phyloP scores from a whole-genome alignment of 2,888 invertebrate genomes.

The Apamea epomidion region DNA sequence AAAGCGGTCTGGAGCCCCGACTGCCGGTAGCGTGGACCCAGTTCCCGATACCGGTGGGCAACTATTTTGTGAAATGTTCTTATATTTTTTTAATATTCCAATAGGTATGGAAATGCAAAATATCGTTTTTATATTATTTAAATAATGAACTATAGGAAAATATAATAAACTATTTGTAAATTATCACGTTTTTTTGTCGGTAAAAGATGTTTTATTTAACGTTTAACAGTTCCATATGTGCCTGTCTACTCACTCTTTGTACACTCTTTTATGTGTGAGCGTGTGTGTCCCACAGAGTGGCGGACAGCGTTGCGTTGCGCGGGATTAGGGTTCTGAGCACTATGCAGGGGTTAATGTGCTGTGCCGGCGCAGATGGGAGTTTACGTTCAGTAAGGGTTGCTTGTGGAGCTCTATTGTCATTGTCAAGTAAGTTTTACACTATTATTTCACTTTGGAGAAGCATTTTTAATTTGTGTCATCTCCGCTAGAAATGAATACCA shows the following conservation, averaged over 20 bases:
- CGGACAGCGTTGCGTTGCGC: not conserved
- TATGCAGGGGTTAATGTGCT: slow-evolving; percentile 36
- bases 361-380: slow-evolving; percentile 41
- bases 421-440: not conserved
- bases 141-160: not conserved
- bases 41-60: too few species aligned
- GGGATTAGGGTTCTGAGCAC: not conserved
- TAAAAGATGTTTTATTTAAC: not conserved
- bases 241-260: not conserved
- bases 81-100: too few species aligned
- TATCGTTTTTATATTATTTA: too few species aligned
- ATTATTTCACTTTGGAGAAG: not conserved
- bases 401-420: not conserved
- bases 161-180: not conserved
- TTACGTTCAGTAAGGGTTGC: not conserved
- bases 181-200: not conserved
- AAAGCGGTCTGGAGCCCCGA: not conserved
- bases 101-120: too few species aligned
- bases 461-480: not conserved
- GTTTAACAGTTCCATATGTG: not conserved
- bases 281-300: not conserved
- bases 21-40: not conserved
- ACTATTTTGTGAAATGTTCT: too few species aligned
- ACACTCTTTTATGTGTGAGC: not conserved
- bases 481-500: not conserved